Evolutionary conservation across 1,140 invertebrate species (phyloP).

Genomic region (Heliconius eleuchia): DNA sequence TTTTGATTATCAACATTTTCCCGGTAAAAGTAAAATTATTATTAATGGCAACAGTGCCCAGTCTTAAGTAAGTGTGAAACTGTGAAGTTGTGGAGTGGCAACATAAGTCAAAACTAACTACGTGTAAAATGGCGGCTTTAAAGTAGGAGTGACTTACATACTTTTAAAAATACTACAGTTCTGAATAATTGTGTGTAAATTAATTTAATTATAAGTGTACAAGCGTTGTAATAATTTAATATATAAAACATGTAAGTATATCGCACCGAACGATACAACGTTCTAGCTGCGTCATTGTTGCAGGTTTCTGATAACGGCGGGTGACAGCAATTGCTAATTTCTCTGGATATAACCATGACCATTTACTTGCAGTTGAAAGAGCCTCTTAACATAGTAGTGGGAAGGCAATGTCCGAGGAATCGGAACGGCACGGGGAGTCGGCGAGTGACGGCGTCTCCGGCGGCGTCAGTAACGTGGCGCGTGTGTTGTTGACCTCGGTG

Average conservation of each 20-base stretch:
- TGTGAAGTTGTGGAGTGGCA: constrained; percentile 18
- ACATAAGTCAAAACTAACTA: constrained; percentile 44
- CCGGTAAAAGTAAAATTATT: not conserved
- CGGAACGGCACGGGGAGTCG: constrained; percentile 70
- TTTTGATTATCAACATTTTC: not conserved
- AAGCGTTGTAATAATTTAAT: constrained; percentile 31
- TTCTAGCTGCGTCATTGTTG: constrained; percentile 52
- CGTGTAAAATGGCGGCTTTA: constrained; percentile 74
- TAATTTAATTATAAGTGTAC: constrained; percentile 37
- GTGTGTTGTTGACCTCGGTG: constrained; percentile 75
- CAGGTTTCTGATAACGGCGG: constrained; percentile 68
- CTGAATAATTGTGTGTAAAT: constrained; percentile 40
- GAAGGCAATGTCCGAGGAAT: constrained; percentile 79
- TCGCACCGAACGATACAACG: constrained; percentile 32
- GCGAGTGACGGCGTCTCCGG: constrained; percentile 63
- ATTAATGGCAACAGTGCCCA: not conserved
- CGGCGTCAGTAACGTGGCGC: constrained; percentile 64
- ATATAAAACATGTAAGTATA: constrained; percentile 61
- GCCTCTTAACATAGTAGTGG: constrained; percentile 64
- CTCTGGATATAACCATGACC: constrained; percentile 58
- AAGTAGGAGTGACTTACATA: constrained; percentile 49
- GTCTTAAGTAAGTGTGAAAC: no score
- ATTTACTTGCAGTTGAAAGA: constrained; percentile 75
- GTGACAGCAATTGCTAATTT: constrained; percentile 52
- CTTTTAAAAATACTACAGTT: constrained; percentile 34